Evolutionary conservation across 1,140 invertebrate genomes (phyloP).

Genomic region (Zaprionus gabonicus): DNA sequence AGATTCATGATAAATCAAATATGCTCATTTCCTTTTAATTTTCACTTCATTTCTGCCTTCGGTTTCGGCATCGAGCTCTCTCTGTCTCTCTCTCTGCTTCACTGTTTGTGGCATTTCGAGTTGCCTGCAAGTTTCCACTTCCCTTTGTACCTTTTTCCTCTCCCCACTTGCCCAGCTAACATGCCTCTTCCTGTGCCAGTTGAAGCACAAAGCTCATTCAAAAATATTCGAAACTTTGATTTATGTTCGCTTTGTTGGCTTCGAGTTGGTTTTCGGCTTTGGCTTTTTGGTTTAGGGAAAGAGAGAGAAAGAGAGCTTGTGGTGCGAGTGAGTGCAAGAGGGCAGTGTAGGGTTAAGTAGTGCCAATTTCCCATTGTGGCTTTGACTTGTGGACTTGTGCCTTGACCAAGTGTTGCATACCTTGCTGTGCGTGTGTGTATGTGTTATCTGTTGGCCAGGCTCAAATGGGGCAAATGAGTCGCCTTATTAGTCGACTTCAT

Average conservation of each 20-base stretch:
- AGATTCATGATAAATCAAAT: conserved; percentile 76
- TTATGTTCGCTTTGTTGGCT: conserved; percentile 38
- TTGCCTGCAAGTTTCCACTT: conserved; percentile 3
- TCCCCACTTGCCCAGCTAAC: neutral
- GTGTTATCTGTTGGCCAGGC: neutral
- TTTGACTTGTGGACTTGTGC: conserved; percentile 3
- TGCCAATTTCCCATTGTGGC: conserved; percentile 1
- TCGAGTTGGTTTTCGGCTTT: neutral
- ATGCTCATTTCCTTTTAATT: conserved; percentile 82
- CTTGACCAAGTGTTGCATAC: conserved; percentile 1
- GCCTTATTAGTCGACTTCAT: conserved; percentile 40
- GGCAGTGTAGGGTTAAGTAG: neutral
- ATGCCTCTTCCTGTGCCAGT: neutral
- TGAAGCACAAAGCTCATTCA: conserved; percentile 39
- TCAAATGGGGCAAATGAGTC: conserved; percentile 35
- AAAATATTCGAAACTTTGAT: conserved; percentile 66
- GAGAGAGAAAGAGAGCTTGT: neutral
- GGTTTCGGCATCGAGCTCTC: neutral
- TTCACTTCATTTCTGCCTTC: conserved; percentile 57
- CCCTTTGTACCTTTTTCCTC: too few species aligned
- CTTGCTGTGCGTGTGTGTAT: neutral
- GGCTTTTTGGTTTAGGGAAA: conserved; percentile 1
- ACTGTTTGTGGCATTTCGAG: neutral
- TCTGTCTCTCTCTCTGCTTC: conserved; percentile 13
- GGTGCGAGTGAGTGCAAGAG: neutral